These are phyloP conservation scores for Bombylius discolor DNA, from an alignment of 2,888 invertebrate genomes.

Conservation along the genomic window DNA sequence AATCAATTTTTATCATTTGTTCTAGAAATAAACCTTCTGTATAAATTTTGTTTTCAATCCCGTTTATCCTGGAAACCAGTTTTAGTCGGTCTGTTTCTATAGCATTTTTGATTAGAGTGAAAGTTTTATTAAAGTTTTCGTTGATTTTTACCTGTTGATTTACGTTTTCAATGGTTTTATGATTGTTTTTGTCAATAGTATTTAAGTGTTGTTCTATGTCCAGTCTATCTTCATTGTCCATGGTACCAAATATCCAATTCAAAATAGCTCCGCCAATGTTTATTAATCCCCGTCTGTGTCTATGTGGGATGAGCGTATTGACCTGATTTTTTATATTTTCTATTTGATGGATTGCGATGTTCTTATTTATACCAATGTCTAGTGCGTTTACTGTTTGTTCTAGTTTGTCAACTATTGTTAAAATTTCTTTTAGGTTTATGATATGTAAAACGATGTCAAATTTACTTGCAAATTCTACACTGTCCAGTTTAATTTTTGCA, in stretches of 20 bases:
- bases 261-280: neutral
- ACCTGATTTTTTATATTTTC: too few relatives aligned
- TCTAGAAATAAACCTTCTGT: too few relatives aligned
- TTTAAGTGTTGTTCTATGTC: constrained; percentile 3
- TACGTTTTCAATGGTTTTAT: constrained; percentile 1
- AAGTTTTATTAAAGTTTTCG: too few relatives aligned
- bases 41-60: too few relatives aligned
- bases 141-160: constrained; percentile 7
- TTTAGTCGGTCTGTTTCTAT: too few relatives aligned
- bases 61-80: too few relatives aligned
- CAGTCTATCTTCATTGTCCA: constrained; percentile 1
- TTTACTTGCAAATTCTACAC: neutral
- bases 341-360: neutral
- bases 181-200: constrained; percentile 1
- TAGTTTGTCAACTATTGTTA: neutral
- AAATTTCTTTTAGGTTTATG: neutral
- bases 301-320: neutral
- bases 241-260: constrained; percentile 3
- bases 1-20: too few relatives aligned
- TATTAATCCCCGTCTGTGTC: neutral
- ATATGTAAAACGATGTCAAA: neutral
- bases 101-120: too few relatives aligned
- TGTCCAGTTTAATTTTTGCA: neutral
- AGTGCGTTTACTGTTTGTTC: too few relatives aligned
- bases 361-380: too few relatives aligned